These are phyloP conservation scores for Orcinus orca DNA, from an alignment of 2,113 vertebrate genomes.

Conservation along the genomic window DNA sequence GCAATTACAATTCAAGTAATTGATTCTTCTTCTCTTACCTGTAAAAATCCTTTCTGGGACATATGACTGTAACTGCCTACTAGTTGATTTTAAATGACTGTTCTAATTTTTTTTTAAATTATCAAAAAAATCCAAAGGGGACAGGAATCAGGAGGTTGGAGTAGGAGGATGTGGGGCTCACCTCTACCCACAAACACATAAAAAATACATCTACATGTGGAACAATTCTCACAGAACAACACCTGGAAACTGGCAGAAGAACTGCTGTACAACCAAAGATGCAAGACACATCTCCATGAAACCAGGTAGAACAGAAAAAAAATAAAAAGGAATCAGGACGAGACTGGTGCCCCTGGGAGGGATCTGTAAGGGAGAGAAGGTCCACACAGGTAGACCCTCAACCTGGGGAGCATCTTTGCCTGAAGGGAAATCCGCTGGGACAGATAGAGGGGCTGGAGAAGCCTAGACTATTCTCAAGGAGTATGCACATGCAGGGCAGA, in stretches of 20 bases:
- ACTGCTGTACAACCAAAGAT: background rate
- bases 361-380: background rate
- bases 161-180: background rate
- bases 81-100: background rate
- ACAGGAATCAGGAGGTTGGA: background rate
- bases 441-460: background rate
- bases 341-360: background rate
- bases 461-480: background rate
- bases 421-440: background rate
- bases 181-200: fast-evolving
- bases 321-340: background rate
- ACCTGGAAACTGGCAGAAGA: background rate
- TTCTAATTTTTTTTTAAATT: background rate
- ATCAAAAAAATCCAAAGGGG: background rate
- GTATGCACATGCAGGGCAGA: background rate
- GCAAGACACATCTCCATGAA: background rate
- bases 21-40: background rate
- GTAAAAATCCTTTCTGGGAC: background rate
- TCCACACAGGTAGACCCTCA: background rate
- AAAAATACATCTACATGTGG: background rate
- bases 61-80: background rate
- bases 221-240: background rate
- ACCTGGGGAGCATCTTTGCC: background rate
- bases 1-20: background rate
- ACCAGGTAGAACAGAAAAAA: background rate